Conservation (phyloP, 2,888 invertebrate species). For the Leptinotarsa haldemani region DNA sequence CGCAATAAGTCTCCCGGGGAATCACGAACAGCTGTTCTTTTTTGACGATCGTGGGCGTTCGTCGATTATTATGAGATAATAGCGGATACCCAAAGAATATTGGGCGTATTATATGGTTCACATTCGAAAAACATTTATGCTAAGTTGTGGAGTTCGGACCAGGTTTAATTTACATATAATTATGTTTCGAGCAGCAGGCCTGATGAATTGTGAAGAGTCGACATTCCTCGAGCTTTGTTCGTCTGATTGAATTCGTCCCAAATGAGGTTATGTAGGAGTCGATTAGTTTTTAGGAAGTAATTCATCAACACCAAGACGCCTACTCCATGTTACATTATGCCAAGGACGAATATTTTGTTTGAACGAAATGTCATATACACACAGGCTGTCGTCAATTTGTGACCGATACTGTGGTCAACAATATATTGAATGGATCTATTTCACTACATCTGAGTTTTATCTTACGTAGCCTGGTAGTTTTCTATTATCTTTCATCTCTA, state of each 20-base stretch:
- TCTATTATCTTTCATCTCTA: too few species aligned
- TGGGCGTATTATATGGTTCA: constrained; percentile 47
- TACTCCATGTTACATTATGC: constrained; percentile 28
- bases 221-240: constrained; percentile 23
- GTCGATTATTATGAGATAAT: constrained; percentile 33
- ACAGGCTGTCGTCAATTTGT: background rate
- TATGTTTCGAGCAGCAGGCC: constrained; percentile 25
- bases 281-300: constrained; percentile 31
- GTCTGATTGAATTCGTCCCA: constrained; percentile 33
- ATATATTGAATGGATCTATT: too few species aligned
- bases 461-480: too few species aligned
- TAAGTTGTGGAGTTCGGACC: constrained; percentile 28
- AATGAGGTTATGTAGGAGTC: constrained; percentile 36
- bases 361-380: background rate
- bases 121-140: constrained; percentile 40
- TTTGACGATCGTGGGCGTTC: constrained; percentile 37
- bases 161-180: constrained; percentile 40
- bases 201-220: constrained; percentile 32
- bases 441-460: too few species aligned
- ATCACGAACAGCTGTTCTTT: constrained; percentile 37
- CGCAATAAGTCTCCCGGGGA: constrained; percentile 58
- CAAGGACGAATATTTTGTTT: constrained; percentile 23
- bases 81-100: constrained; percentile 1
- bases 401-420: too few species aligned
- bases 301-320: constrained; percentile 32